Base-by-base conservation (phyloP, 2,797 vertebrate species). In the Pachyuromys duprasi region DNA sequence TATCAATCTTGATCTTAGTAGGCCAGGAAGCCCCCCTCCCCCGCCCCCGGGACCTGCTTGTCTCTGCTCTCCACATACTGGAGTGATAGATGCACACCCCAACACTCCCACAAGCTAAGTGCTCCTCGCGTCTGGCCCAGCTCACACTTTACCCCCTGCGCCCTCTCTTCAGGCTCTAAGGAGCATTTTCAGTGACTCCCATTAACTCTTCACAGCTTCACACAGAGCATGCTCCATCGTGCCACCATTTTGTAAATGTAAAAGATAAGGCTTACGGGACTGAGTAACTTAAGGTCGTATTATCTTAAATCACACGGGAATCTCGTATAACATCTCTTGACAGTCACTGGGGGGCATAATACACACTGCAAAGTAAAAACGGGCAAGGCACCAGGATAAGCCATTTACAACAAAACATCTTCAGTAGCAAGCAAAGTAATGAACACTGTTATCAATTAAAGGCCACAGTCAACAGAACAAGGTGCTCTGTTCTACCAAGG, bases 331-430 rank as follows among this genome's bases (percentile, higher is more conserved):
- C 31, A 86, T 39, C 28, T 55, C 60, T 81, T 81, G 76, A 76
- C 79, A 87, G 67, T 49, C 53, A 45, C 8, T 60, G 24, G 13
- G 2, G 14, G 5, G 74, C 36, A 65, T 14, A 76, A 91, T 39
- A 95, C 55, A 70, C 1, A 88, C n/a, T 39, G 80, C 53, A 63
- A n/a, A n/a, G 17, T 90, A 86, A 92, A 95, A 72, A 26, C 36
- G 36, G 60, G n/a, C 67, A 96, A 84, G 26, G 49, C 6, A n/a
- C 42, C 28, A 69, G 22, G 17, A 72, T 22, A 74, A 86, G 82
- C 31, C 22, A 67, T 76, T 95, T 67, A 67, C 7, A 82, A 72
- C 28, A 94, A 49, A 70, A 90, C 36, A 79, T 17, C 49, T 70
- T 86, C 5, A 70, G 81, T 75, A 60, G 91, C 55, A 53, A 95